A percentile compares a stretch with the other conserved stretches of the same genome.
These are phyloP conservation scores for Goniozus legneri DNA, from an alignment of 1,140 invertebrate genomes.

Conservation along the genomic window DNA sequence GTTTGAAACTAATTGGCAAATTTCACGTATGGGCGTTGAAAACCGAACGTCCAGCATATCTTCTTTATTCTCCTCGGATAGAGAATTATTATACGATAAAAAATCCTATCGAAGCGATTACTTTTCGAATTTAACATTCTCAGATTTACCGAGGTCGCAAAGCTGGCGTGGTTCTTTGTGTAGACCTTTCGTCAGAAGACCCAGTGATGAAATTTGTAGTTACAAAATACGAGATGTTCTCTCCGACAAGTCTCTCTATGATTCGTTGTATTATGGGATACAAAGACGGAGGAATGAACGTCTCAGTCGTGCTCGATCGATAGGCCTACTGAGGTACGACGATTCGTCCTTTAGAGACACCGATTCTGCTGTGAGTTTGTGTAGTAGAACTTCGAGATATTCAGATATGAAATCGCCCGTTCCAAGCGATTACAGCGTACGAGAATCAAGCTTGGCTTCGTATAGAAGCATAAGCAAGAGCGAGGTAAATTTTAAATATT, in stretches of 20 bases:
- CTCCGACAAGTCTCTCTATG: constrained; percentile 19
- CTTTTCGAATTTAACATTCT: constrained; percentile 7
- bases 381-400: neutral
- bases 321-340: constrained; percentile 23
- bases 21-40: neutral
- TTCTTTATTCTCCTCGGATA: neutral
- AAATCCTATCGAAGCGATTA: constrained; percentile 11
- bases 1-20: neutral
- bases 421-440: constrained; percentile 7
- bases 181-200: constrained; percentile 6
- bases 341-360: constrained; percentile 22
- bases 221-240: constrained; percentile 18
- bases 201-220: constrained; percentile 18
- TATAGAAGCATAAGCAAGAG: constrained; percentile 2
- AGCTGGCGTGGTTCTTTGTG: constrained; percentile 25
- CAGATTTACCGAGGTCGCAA: constrained; percentile 16
- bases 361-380: constrained; percentile 11
- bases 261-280: constrained; percentile 13
- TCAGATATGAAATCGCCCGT: constrained; percentile 3
- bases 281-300: constrained; percentile 19
- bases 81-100: neutral
- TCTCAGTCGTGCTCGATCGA: constrained; percentile 20
- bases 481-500: constrained; percentile 15
- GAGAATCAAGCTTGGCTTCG: neutral
- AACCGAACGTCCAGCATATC: neutral